phyloP scores from a whole-genome alignment of 2,888 invertebrate genomes.

The Archips xylosteana region DNA sequence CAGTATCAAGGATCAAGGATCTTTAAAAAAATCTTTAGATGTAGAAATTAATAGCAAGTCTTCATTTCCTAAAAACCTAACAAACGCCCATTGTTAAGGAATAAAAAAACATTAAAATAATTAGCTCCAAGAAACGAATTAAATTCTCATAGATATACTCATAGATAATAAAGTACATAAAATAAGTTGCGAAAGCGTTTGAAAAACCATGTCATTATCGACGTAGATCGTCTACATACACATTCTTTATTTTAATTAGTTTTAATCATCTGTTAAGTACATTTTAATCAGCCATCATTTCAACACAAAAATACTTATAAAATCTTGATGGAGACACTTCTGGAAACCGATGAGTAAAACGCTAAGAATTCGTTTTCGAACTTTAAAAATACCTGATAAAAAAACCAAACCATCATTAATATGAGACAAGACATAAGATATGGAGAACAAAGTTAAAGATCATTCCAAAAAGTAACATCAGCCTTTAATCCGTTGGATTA shows the following conservation, averaged over 20 bases:
- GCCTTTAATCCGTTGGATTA: conserved; percentile 25
- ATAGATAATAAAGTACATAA: too few relatives aligned
- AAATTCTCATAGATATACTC: too few relatives aligned
- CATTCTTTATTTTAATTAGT: conserved; percentile 7
- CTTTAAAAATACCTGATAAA: conserved; percentile 39
- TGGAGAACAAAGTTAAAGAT: conserved; percentile 16
- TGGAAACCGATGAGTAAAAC: conserved; percentile 46
- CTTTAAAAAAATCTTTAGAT: too few relatives aligned
- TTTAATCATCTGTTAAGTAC: conserved; percentile 24
- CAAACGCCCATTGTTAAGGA: too few relatives aligned
- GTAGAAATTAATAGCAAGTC: too few relatives aligned
- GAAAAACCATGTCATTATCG: background rate
- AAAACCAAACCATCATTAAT: conserved; percentile 42
- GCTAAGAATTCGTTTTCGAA: conserved; percentile 44
- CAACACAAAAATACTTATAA: conserved; percentile 16
- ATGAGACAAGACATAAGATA: conserved; percentile 41
- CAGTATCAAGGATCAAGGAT: too few relatives aligned
- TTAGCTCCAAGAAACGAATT: too few relatives aligned
- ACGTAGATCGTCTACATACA: background rate
- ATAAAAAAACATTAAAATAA: too few relatives aligned
- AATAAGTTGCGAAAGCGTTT: too few relatives aligned
- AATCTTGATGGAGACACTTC: conserved; percentile 44
- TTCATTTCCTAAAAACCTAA: too few relatives aligned
- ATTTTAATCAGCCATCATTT: conserved; percentile 24
- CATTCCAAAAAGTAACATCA: background rate